These are phyloP conservation scores for Cheilosia grossa DNA, from an alignment of 2,888 invertebrate genomes.

Conservation along the genomic window DNA sequence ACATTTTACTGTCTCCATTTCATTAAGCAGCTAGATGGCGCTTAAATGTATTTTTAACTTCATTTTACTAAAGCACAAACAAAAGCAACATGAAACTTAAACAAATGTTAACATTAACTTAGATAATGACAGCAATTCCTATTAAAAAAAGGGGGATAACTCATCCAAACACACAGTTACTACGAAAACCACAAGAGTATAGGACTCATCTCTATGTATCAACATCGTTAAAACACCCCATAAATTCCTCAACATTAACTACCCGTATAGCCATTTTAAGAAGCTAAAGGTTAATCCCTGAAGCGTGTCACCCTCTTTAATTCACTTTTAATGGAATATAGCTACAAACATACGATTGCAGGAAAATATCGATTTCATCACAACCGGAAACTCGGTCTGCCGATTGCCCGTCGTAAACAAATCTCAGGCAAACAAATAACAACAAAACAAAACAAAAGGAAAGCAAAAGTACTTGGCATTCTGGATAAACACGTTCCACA, in stretches of 20 bases:
- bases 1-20: no score
- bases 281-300: slow-evolving; percentile 62
- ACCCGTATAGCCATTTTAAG: slow-evolving; percentile 33
- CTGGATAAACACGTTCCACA: slow-evolving; percentile 37
- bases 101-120: background rate
- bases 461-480: slow-evolving; percentile 38
- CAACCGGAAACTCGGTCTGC: slow-evolving; percentile 56
- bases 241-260: slow-evolving; percentile 53
- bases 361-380: slow-evolving; percentile 58
- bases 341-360: slow-evolving; percentile 4
- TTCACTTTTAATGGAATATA: slow-evolving; percentile 34
- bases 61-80: no score
- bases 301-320: slow-evolving; percentile 66
- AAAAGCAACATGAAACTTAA: no score
- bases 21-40: no score
- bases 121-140: background rate
- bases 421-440: slow-evolving; percentile 18
- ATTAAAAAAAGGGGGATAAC: no score
- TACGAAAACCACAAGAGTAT: background rate
- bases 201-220: background rate
- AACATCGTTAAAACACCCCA: slow-evolving; percentile 10
- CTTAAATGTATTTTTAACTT: no score
- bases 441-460: slow-evolving; percentile 19
- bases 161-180: no score
- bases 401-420: slow-evolving; percentile 28